Conservation (phyloP, 2,888 invertebrate genomes). For the Platynereis dumerilii region DNA sequence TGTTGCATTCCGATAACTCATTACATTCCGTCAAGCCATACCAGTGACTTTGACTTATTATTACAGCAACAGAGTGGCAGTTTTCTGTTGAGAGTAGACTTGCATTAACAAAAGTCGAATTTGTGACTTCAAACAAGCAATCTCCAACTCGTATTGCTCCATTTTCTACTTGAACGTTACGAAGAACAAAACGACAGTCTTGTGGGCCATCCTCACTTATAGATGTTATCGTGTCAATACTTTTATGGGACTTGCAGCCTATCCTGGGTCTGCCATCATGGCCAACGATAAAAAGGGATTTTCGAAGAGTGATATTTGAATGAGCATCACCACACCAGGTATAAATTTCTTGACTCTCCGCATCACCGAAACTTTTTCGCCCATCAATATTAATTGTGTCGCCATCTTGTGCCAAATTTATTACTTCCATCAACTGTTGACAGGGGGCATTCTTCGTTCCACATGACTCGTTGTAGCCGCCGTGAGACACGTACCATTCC, state of each 20-base stretch:
- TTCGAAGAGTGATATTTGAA: not conserved
- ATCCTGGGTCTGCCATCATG: slow-evolving; percentile 13
- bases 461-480: slow-evolving; percentile 18
- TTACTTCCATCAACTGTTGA: slow-evolving; percentile 17
- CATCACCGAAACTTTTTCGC: not conserved
- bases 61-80: slow-evolving; percentile 24
- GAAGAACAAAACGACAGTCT: slow-evolving; percentile 13
- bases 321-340: slow-evolving; percentile 7
- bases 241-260: not conserved
- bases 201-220: slow-evolving; percentile 7
- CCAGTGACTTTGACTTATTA: slow-evolving; percentile 25
- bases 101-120: slow-evolving; percentile 28
- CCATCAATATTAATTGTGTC: slow-evolving; percentile 22
- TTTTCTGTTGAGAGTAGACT: slow-evolving; percentile 12
- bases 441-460: slow-evolving; percentile 18
- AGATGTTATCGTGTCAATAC: slow-evolving; percentile 8
- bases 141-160: slow-evolving; percentile 20
- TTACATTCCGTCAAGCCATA: slow-evolving; percentile 23
- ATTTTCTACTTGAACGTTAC: slow-evolving; percentile 25
- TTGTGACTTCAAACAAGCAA: slow-evolving; percentile 24
- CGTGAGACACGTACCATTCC: slow-evolving; percentile 23
- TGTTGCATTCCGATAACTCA: slow-evolving; percentile 17
- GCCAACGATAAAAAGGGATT: slow-evolving; percentile 9
- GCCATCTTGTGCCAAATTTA: slow-evolving; percentile 8
- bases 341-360: slow-evolving; percentile 13